These are phyloP conservation scores for Chamaea fasciata DNA, from an alignment of 2,113 vertebrate species.

Conservation along the genomic window DNA sequence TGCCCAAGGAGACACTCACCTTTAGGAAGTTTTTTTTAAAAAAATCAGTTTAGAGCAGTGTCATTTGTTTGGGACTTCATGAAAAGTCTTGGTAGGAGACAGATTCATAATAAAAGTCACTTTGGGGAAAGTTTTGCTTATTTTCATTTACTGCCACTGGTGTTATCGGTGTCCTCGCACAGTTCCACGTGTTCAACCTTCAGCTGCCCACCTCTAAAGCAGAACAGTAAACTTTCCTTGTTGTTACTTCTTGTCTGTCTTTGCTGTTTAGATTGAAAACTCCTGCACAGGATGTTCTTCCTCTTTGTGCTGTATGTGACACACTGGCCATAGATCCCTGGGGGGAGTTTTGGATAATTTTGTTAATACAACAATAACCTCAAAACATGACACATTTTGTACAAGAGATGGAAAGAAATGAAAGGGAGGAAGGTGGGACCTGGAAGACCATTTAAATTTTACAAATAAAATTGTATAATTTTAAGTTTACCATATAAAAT, in stretches of 20 bases:
- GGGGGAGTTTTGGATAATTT: not conserved
- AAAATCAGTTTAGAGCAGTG: not conserved
- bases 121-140: not conserved
- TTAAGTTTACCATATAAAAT: not conserved
- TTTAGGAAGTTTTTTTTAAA: not conserved
- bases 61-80: not conserved
- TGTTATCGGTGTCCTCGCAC: not conserved
- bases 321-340: not conserved
- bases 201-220: not conserved
- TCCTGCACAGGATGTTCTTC: not conserved
- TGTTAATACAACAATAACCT: not conserved
- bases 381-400: fast-evolving
- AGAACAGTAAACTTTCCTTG: not conserved
- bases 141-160: not conserved
- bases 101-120: not conserved
- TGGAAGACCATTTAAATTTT: not conserved
- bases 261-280: not conserved
- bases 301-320: not conserved
- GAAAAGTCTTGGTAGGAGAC: not conserved
- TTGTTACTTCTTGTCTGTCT: not conserved
- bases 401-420: not conserved
- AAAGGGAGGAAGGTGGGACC: not conserved
- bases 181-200: not conserved
- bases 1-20: not conserved
- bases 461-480: not conserved